Conservation (phyloP, 2,888 invertebrate species). For the Neelides folsomi region DNA sequence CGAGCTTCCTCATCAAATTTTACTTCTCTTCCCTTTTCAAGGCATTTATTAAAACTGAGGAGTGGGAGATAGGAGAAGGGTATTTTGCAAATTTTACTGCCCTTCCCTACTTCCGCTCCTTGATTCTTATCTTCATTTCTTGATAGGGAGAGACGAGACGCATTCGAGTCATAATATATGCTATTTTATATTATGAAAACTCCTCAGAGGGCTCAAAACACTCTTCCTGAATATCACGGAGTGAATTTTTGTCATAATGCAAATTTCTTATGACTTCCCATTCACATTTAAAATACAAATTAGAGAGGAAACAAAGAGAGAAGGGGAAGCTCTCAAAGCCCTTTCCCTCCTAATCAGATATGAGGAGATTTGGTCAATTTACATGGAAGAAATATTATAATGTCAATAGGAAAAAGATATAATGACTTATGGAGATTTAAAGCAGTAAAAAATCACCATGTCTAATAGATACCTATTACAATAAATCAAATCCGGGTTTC, state of each 20-base stretch:
- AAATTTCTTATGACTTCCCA: constrained; percentile 1
- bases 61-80: not conserved
- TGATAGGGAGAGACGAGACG: not conserved
- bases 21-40: constrained; percentile 10
- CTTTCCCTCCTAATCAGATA: not conserved
- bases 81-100: constrained; percentile 3
- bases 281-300: constrained; percentile 4
- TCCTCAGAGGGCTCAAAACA: not conserved
- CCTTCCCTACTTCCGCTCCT: not conserved
- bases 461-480: too few species aligned
- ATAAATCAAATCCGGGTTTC: too few species aligned
- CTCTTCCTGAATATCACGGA: not conserved
- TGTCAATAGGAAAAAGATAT: too few species aligned
- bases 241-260: not conserved
- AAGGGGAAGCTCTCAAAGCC: not conserved
- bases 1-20: constrained; percentile 14
- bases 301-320: not conserved
- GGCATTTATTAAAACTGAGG: not conserved
- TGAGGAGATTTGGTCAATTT: too few species aligned
- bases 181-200: not conserved
- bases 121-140: not conserved
- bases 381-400: too few species aligned
- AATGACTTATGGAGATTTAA: too few species aligned
- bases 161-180: not conserved
- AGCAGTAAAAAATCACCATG: too few species aligned